Evolutionary conservation across 2,113 vertebrate genomes (phyloP).

Genomic region (Corythornis madagascariensis): DNA sequence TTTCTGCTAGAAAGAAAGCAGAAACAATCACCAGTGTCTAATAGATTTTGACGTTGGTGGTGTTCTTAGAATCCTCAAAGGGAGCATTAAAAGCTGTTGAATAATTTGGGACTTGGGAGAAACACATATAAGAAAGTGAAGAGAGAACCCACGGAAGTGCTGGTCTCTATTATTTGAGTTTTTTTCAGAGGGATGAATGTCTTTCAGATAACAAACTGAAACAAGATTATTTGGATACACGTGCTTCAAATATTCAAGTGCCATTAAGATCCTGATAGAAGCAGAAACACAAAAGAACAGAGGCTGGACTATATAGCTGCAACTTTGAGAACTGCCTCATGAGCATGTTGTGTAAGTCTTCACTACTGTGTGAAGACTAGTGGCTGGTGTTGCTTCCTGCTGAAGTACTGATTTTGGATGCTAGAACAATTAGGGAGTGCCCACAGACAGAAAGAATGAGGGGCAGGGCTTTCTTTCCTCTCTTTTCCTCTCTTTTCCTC

Average conservation of each 20-base stretch:
- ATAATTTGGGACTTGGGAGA: slow-evolving; percentile 52
- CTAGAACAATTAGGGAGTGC: not conserved
- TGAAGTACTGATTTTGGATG: not conserved
- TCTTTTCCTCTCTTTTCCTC: not conserved
- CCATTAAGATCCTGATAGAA: not conserved
- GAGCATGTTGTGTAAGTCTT: not conserved
- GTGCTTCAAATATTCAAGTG: slow-evolving; percentile 35
- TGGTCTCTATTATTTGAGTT: not conserved
- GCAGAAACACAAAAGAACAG: not conserved
- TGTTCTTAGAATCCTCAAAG: slow-evolving; percentile 57
- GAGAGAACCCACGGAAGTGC: not conserved
- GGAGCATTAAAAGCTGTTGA: slow-evolving; percentile 43
- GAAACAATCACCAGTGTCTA: slow-evolving; percentile 26
- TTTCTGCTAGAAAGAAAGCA: slow-evolving; percentile 48
- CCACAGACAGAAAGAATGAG: not conserved
- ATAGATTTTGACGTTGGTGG: slow-evolving; percentile 34
- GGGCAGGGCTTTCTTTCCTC: not conserved
- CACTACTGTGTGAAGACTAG: not conserved
- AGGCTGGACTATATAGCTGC: not conserved
- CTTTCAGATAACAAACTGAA: slow-evolving; percentile 55
- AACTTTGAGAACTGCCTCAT: not conserved
- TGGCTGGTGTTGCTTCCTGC: not conserved
- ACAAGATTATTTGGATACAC: slow-evolving; percentile 35
- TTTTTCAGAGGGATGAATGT: slow-evolving; percentile 16
- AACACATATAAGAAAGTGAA: slow-evolving; percentile 27